phyloP scores from a whole-genome alignment of 2,888 invertebrate species.

The Eupithecia centaureata region DNA sequence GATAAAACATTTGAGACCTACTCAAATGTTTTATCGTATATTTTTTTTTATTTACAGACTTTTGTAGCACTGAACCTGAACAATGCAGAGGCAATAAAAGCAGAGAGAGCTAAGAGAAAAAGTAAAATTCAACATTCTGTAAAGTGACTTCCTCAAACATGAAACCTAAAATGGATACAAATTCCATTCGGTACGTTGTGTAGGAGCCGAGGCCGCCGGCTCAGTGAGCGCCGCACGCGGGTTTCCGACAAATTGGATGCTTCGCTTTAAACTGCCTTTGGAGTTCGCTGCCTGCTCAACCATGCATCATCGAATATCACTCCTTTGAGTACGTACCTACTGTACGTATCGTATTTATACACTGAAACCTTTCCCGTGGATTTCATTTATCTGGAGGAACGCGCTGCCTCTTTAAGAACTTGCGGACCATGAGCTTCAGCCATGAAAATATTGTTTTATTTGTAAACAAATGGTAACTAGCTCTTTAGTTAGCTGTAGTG shows the following conservation, averaged over 20 bases:
- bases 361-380: not conserved
- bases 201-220: not conserved
- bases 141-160: not conserved
- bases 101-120: not conserved
- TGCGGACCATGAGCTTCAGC: too few relatives aligned
- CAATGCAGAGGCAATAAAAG: not conserved
- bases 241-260: constrained; percentile 19
- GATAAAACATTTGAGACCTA: too few relatives aligned
- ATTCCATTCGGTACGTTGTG: not conserved
- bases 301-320: not conserved
- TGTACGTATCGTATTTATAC: not conserved
- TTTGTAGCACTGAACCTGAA: not conserved
- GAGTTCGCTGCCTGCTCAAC: not conserved
- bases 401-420: too few relatives aligned
- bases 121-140: not conserved
- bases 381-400: too few relatives aligned
- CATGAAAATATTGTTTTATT: too few relatives aligned
- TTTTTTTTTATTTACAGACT: too few relatives aligned
- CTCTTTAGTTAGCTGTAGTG: too few relatives aligned
- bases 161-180: constrained; percentile 11
- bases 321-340: constrained; percentile 1
- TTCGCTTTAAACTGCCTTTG: constrained; percentile 18
- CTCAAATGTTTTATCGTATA: too few relatives aligned
- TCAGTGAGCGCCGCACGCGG: constrained; percentile 20
- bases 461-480: too few relatives aligned